Conservation (phyloP, 2,797 vertebrate species). For the Champsocephalus esox region DNA sequence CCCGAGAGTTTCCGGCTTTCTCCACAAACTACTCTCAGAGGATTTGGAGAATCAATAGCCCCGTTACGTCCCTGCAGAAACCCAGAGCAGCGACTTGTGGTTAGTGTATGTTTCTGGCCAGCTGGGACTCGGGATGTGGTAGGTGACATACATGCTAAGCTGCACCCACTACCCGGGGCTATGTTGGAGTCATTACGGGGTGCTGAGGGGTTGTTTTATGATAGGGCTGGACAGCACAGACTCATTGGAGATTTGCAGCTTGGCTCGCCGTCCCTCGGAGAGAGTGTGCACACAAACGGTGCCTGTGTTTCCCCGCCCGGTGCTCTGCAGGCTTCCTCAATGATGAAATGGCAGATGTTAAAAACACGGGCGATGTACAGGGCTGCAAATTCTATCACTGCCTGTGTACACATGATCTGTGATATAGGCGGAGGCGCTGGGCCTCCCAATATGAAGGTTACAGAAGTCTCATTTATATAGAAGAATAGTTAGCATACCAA, state of each 20-base stretch:
- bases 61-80: conserved; percentile 48
- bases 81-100: conserved; percentile 56
- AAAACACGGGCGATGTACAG: conserved; percentile 20
- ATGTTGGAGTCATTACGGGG: conserved; percentile 78
- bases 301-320: conserved; percentile 40
- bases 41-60: conserved; percentile 51
- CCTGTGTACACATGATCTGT: conserved; percentile 34
- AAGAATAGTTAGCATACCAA: conserved; percentile 37
- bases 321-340: conserved; percentile 22
- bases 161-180: conserved; percentile 73
- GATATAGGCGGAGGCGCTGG: conserved; percentile 23
- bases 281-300: conserved; percentile 53
- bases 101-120: conserved; percentile 66
- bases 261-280: conserved; percentile 44
- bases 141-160: conserved; percentile 66
- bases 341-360: conserved; percentile 65
- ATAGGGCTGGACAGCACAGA: conserved; percentile 64
- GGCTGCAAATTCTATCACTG: conserved; percentile 55
- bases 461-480: conserved; percentile 52
- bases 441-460: conserved; percentile 32
- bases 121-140: conserved; percentile 67
- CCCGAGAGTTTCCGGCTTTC: conserved; percentile 20
- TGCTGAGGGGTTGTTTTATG: conserved; percentile 81
- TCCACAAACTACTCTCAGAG: conserved; percentile 28
- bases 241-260: conserved; percentile 68